These are phyloP conservation scores for Mythimna albipuncta DNA, from an alignment of 2,888 invertebrate species.

Conservation along the genomic window DNA sequence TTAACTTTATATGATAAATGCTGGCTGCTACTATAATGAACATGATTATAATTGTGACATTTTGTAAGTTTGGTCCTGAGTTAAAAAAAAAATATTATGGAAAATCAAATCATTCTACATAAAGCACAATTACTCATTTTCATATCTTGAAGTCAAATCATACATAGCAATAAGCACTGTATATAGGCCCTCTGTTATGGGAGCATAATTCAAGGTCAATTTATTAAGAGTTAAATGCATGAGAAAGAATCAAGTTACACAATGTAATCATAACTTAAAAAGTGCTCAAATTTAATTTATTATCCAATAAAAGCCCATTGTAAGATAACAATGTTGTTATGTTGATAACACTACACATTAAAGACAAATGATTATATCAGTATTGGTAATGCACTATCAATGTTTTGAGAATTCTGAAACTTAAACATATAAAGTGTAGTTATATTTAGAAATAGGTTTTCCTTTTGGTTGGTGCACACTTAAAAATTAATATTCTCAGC, in stretches of 20 bases:
- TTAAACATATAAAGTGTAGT: constrained; percentile 11
- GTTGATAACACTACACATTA: constrained; percentile 19
- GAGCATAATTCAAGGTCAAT: constrained; percentile 48
- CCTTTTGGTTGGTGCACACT: constrained; percentile 22
- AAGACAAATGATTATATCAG: background rate
- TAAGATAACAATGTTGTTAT: constrained; percentile 28
- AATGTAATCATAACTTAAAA: constrained; percentile 11
- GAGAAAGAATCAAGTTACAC: constrained; percentile 38
- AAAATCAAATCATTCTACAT: background rate
- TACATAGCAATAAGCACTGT: constrained; percentile 1
- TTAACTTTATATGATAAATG: background rate
- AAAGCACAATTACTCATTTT: constrained; percentile 3
- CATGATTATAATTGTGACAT: background rate
- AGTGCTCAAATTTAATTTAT: constrained; percentile 15
- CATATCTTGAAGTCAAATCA: constrained; percentile 5
- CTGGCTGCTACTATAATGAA: background rate
- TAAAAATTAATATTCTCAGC: constrained; percentile 44
- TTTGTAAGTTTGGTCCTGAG: too few relatives aligned
- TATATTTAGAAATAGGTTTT: constrained; percentile 34
- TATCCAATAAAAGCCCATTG: constrained; percentile 20
- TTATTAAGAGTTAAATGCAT: constrained; percentile 23
- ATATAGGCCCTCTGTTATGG: background rate
- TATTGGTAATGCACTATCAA: constrained; percentile 6
- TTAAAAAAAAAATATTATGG: background rate
- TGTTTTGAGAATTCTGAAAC: constrained; percentile 17